Conservation (phyloP, 2,113 vertebrate genomes). For the Rhinolophus sinicus region DNA sequence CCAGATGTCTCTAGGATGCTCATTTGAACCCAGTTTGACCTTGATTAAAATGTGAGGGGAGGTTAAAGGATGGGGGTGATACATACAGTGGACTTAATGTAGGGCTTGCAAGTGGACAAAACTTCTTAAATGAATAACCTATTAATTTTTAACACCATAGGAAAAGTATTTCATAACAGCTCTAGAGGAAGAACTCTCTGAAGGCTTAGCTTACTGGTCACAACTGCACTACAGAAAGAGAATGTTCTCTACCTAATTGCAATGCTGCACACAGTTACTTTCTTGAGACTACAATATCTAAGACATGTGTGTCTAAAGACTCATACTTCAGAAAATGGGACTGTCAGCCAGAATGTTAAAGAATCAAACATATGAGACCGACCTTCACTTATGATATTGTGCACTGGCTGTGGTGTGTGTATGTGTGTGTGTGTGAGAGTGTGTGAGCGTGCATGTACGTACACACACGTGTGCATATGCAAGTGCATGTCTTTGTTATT, state of each 20-base stretch:
- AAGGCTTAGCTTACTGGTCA: slow-evolving; percentile 65
- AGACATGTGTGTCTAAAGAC: slow-evolving; percentile 81
- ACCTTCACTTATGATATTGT: slow-evolving; percentile 78
- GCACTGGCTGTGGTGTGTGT: neutral
- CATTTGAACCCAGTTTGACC: neutral
- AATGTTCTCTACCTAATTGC: slow-evolving; percentile 79
- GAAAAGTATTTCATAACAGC: slow-evolving; percentile 60
- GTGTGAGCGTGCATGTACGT: fast-evolving
- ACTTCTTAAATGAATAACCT: slow-evolving; percentile 22
- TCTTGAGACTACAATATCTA: slow-evolving; percentile 81
- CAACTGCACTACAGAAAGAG: slow-evolving; percentile 52
- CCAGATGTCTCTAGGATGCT: slow-evolving; percentile 36
- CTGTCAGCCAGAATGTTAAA: slow-evolving; percentile 83
- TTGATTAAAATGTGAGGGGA: neutral
- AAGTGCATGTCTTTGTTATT: neutral
- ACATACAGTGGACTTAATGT: neutral
- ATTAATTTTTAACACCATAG: slow-evolving; percentile 43
- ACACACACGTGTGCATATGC: neutral
- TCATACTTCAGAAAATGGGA: slow-evolving; percentile 84
- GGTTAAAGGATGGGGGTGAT: neutral
- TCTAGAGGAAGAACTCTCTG: slow-evolving; percentile 39
- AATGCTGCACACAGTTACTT: slow-evolving; percentile 71
- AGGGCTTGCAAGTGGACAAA: slow-evolving; percentile 11
- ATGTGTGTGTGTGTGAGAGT: neutral
- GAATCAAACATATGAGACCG: slow-evolving; percentile 81